Evolutionary conservation across 2,888 invertebrate genomes (phyloP), one percentile per base, ranked within the genome.

Genomic region (Parnassius glacialis): DNA sequence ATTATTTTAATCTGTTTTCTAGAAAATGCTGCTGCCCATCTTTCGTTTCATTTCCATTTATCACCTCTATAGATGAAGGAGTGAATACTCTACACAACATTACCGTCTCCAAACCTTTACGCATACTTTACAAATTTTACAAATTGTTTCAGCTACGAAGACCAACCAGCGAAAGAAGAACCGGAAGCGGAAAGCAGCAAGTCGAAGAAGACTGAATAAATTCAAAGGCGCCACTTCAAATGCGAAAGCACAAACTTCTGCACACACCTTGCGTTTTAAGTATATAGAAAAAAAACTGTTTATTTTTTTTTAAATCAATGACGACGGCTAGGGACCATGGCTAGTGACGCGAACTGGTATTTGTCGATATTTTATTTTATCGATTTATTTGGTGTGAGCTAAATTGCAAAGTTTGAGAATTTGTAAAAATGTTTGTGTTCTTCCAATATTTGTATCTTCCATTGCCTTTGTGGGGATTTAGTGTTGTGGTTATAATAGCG

Each of bases 171-270:
- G 10, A 70, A 71, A 2, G 80, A 79, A 9, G 75, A 76, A 47
- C 63, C 73, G 1, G 67, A 72, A 3, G 72, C 70, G 3, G 75
- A 79, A 12, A 47, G 34, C 57, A 70, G 73, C 69, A 86, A 83
- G 74, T 65, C 80, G 44, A 89, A 87, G 74, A 89, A 90, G 82
- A 79, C 79, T 63, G 90, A 90, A 70, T 90, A 84, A 68, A 57
- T 61, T 44, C 50, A 65, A 67, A 64, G 71, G 10, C 57, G n/a
- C 45, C n/a, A 44, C 55, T 62, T 48, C 59, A 57, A 57, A 60
- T 48, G 52, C 54, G 59, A 20, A 62, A 66, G 70, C 73, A 71
- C 70, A 73, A 71, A 70, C 60, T 61, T 64, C 64, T 64, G 62
- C 65, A 64, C 67, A 64, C 67, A 69, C 65, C 60, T 64, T 65